phyloP scores from a whole-genome alignment of 2,888 invertebrate species.

The Thereva nobilitata region DNA sequence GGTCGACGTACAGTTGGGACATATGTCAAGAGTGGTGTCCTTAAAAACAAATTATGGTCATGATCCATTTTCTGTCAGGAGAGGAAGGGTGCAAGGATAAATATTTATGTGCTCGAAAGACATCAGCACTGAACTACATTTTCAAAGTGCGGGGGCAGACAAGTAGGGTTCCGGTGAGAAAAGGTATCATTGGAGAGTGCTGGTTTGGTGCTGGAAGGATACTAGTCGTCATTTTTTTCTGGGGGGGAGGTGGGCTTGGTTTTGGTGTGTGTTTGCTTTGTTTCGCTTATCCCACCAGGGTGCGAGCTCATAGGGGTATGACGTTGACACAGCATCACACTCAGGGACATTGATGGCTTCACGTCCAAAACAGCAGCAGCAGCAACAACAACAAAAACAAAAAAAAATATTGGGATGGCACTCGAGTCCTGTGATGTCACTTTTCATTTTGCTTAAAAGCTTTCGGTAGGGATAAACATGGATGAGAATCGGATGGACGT shows the following conservation, averaged over 20 bases:
- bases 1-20: constrained; percentile 27
- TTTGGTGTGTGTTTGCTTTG: too few species aligned
- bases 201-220: too few species aligned
- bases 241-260: too few species aligned
- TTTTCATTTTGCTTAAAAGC: constrained; percentile 31
- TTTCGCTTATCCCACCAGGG: neutral
- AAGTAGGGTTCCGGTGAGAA: constrained; percentile 3
- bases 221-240: too few species aligned
- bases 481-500: constrained; percentile 8
- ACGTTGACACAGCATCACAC: constrained; percentile 30
- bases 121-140: constrained; percentile 25
- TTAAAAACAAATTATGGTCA: constrained; percentile 36
- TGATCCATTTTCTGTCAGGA: constrained; percentile 33
- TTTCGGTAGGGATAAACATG: constrained; percentile 7
- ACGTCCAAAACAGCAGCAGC: neutral
- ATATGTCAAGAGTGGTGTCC: constrained; percentile 34
- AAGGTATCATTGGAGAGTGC: too few species aligned
- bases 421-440: neutral
- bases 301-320: constrained; percentile 12
- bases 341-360: constrained; percentile 12
- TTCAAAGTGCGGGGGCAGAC: constrained; percentile 13
- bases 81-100: constrained; percentile 13
- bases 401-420: neutral
- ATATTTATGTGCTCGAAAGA: constrained; percentile 33
- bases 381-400: too few species aligned